A percentile compares a stretch with the other conserved stretches of the same genome.
These are phyloP conservation scores for Emydura subglobosa DNA, from an alignment of 2,113 vertebrate species.

Conservation along the genomic window DNA sequence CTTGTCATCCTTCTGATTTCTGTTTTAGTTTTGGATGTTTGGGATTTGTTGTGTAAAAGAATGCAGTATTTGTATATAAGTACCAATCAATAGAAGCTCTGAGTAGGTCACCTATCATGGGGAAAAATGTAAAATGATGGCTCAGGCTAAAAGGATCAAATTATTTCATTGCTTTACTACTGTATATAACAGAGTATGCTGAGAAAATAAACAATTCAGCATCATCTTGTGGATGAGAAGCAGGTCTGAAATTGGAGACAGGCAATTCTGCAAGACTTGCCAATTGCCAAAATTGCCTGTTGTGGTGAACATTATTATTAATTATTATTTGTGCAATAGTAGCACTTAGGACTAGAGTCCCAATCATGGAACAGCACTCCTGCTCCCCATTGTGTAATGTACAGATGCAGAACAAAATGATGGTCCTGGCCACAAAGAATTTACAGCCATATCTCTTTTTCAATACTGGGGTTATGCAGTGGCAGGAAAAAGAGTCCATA, in stretches of 20 bases:
- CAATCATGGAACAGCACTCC: neutral
- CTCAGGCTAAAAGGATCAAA: neutral
- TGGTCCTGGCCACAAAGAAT: neutral
- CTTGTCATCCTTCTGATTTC: neutral
- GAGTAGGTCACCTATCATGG: neutral
- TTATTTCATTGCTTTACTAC: neutral
- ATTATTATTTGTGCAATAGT: neutral
- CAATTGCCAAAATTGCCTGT: neutral
- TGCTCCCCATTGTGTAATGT: neutral
- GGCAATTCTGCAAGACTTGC: neutral
- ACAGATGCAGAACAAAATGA: neutral
- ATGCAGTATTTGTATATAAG: neutral
- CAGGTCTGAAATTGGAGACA: neutral
- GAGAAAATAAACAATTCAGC: neutral
- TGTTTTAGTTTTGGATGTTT: neutral
- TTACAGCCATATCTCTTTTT: neutral
- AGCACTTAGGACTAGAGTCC: neutral
- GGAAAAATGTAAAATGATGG: neutral
- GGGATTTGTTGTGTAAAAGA: neutral
- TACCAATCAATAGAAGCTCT: neutral
- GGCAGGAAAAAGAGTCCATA: fast-evolving
- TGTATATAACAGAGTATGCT: neutral
- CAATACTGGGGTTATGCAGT: neutral
- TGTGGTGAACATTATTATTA: neutral
- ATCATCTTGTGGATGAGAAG: neutral